Evolutionary conservation across 2,888 invertebrate genomes (phyloP).

Genomic region (Brachyopa scutellaris): DNA sequence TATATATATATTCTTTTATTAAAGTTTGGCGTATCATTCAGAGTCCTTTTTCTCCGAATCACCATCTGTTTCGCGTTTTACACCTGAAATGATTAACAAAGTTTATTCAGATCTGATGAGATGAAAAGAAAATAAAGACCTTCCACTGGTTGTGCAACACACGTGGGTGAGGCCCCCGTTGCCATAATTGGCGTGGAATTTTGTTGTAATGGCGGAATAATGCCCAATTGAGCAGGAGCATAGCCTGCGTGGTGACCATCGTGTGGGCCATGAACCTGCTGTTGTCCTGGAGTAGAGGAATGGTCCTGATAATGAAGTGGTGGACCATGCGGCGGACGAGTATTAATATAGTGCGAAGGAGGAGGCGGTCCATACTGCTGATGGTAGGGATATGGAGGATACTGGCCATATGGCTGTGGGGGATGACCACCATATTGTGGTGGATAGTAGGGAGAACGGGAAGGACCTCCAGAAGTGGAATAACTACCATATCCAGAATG

Average conservation of each 20-base stretch:
- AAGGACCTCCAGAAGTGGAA: constrained; percentile 79
- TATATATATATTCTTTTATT: too few species aligned
- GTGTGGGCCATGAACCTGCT: constrained; percentile 74
- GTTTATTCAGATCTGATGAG: too few species aligned
- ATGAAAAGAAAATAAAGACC: constrained; percentile 41
- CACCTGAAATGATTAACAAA: constrained; percentile 55
- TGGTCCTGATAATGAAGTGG: constrained; percentile 76
- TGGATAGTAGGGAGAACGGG: constrained; percentile 81
- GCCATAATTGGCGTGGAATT: constrained; percentile 64
- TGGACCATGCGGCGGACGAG: constrained; percentile 76
- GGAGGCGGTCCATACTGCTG: constrained; percentile 80
- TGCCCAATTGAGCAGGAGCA: constrained; percentile 62
- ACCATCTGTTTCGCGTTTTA: constrained; percentile 74
- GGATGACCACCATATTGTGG: constrained; percentile 81
- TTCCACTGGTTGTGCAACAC: constrained; percentile 72
- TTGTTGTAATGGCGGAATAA: constrained; percentile 67
- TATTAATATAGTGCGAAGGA: constrained; percentile 78
- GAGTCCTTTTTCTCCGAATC: constrained; percentile 80
- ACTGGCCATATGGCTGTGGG: constrained; percentile 79
- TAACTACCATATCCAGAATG: constrained; percentile 80
- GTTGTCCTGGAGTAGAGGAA: constrained; percentile 73
- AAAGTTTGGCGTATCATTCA: constrained; percentile 74
- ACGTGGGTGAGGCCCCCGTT: constrained; percentile 62
- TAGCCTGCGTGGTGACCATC: constrained; percentile 67
- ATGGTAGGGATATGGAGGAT: constrained; percentile 81